Evolutionary conservation across 2,888 invertebrate species (phyloP), one percentile per base, ranked within the genome.

Genomic region (Argyresthia goedartella): DNA sequence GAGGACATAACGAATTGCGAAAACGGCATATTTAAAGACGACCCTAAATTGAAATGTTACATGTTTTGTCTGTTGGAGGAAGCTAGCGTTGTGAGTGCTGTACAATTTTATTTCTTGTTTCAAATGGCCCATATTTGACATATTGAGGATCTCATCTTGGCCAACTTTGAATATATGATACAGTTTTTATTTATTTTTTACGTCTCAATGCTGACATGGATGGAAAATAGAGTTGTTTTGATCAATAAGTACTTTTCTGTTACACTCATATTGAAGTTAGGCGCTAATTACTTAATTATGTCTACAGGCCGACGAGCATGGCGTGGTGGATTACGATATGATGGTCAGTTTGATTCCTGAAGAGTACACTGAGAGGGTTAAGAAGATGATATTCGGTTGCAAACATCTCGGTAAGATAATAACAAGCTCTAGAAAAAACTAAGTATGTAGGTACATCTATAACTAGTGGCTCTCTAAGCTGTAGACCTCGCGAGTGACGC

Each of bases 11-110:
- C 69, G 71, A 86, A 87, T 79, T 87, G 87, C 71, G 86, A 86
- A 80, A 80, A 79, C 66, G 87, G 87, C 74, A 84, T 86, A 79
- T 87, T 87, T 80, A 84, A 87, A 73, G 86, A 87, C 67, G 85
- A 87, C 68, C 60, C 67, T 62, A 85, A 85, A 78, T 77, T 87
- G 75, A 85, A 86, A 76, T 85, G 87, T 78, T 87, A 87, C 73
- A 87, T 87, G 87, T 85, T 78, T 76, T 87, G 87, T 71, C 69
- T 87, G 57, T 56, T 87, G 71, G 87, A 86, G 63, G 87, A 85
- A 72, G 81, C 82, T 63, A 84, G 77, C 60, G 78, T 87, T 61
- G 86, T 87, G 71, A 86, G 87, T 81, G 47, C 33, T 11, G 11
- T 33, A 10, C 9, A 8, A n/a, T 47, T 13, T 34, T 47, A 3